Base-by-base conservation (phyloP, 2,888 invertebrate species). In the Neoascia interrupta region DNA sequence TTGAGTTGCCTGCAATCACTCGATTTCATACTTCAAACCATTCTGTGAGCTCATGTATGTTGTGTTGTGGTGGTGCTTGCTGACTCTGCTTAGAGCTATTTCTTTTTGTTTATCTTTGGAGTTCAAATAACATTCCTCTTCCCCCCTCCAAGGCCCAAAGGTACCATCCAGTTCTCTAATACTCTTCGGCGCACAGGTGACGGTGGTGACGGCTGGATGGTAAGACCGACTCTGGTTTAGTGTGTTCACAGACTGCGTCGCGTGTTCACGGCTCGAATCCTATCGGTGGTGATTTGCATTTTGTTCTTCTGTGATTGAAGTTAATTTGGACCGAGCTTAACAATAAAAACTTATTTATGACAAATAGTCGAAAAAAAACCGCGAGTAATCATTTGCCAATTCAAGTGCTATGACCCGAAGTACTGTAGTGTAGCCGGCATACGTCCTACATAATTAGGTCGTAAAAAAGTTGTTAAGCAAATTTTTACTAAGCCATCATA, bases 191-290 rank as follows among this genome's bases (percentile, higher is more conserved):
- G 72, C 51, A 64, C 75, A 70, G 79, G 69, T 75, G 54, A n/a
- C n/a, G n/a, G n/a, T n/a, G n/a, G n/a, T n/a, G n/a, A n/a, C n/a
- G n/a, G n/a, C n/a, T n/a, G n/a, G n/a, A n/a, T n/a, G n/a, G n/a
- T n/a, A n/a, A 76, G 51, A 43, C 60, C 49, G 56, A 58, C 64
- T 49, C 41, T 23, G 41, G 49, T 81, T 81, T 45, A 82, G 82
- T 82, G 37, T 82, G 69, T 60, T 69, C 31, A 69, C 58, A 75
- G 80, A 75, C 72, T 56, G 82, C 81, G 80, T 69, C 81, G 81
- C 58, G 82, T 51, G 68, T 68, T 75, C 74, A 66, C 63, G 64
- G 68, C 51, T 63, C 58, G 26, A 26, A 51, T 58, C 15, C n/a
- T 28, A 28, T 53, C 53, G 69, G 13, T 54, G 37, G 53, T 45